A percentile compares a stretch with the other conserved stretches of the same genome.
Conservation (phyloP, 30 jellyfish, hydroid and myxozoan genomes). For the Turritopsis rubra region DNA sequence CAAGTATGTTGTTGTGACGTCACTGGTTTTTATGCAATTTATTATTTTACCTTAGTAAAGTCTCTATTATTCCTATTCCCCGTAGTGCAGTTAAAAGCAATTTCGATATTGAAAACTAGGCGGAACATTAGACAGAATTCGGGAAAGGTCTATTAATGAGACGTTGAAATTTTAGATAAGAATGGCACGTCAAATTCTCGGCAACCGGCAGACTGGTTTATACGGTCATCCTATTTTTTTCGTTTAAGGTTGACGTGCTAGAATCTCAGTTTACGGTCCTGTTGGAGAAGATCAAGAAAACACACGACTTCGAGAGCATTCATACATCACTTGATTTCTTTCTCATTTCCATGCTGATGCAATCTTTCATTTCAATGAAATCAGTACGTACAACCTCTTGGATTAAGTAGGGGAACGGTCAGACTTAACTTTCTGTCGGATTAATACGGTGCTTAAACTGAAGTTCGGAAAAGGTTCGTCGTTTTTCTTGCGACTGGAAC, state of each 20-base stretch:
- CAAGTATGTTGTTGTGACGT: constrained; percentile 53
- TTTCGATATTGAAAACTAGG: no score
- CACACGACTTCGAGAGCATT: constrained; percentile 86
- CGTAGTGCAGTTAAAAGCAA: no score
- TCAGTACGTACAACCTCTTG: constrained; percentile 44
- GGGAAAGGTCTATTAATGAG: no score
- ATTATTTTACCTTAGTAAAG: no score
- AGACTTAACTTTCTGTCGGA: neutral
- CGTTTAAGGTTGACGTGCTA: constrained; percentile 82
- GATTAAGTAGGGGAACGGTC: neutral
- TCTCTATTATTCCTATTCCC: no score
- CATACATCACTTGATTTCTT: constrained; percentile 71
- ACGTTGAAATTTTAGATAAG: no score
- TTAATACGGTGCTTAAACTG: no score
- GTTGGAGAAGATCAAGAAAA: constrained; percentile 50
- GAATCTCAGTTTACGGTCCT: constrained; percentile 82
- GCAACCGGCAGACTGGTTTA: neutral
- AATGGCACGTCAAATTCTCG: no score
- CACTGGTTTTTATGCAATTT: no score
- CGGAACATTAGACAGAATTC: no score
- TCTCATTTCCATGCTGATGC: constrained; percentile 61
- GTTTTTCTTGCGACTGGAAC: no score
- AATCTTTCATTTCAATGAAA: constrained; percentile 82
- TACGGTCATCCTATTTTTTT: neutral
- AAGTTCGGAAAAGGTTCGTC: no score